Evolutionary conservation across 1,140 invertebrate genomes (phyloP), one percentile per base, ranked within the genome.

Genomic region (Drosophila auraria): DNA sequence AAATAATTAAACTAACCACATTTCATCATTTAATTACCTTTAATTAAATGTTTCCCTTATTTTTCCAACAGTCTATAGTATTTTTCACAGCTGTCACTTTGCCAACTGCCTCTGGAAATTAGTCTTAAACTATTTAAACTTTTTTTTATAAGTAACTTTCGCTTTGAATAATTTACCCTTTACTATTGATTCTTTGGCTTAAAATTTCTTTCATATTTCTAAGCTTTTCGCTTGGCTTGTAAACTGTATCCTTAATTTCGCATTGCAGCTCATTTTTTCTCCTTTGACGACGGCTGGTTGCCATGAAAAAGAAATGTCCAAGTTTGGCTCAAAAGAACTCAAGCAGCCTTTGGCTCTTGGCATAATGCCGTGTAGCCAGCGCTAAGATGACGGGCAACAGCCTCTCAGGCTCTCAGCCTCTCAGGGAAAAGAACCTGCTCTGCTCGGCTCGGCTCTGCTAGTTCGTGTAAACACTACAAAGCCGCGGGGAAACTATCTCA

Each of bases 331-430:
- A 51, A 51, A 57, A 23, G 56, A 38, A 59, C 53, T 71, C 20
- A 59, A 58, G 25, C 45, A 15, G 25, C 25, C 17, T 30, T 20
- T 14, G 65, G 53, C 54, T 44, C 50, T 44, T 61, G 50, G 54
- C 70, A 73, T 45, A 44, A 73, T 73, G 70, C 36, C 47, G 44
- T 50, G 54, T 51, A 53, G 23, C 54, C 68, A 53, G 23, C 47
- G 30, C 68, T 73, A 73, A 74, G 71, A 74, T 73, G 71, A 74
- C 71, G 69, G 69, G 20, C 71, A 73, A 72, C 70, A 71, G 68
- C 68, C 68, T 71, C 64, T 71, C 38, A 54, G 20, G 1, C 20
- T 20, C 20, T 20, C 20, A 20, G 50, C 11, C 15, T 23, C 23
- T 14, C 11, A 33, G 51, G 54, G 47, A 69, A 68, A 69, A 58